Base-by-base conservation (phyloP, 2,888 invertebrate species). In the Oxyscelio sp. region DNA sequence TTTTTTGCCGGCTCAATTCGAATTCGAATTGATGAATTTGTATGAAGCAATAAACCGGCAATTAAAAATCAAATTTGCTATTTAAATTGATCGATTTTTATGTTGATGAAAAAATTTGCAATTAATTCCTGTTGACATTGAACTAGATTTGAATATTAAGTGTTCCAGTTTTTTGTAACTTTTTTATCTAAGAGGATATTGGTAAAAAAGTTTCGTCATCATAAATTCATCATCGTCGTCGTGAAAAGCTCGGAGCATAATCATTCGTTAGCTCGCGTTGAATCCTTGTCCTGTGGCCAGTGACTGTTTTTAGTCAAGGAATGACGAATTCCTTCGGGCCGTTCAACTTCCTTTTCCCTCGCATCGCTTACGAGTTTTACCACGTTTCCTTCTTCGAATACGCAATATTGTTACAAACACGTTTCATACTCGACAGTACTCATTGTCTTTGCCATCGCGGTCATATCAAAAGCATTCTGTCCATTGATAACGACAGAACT, bases 301-400 rank as follows among this genome's bases (percentile, higher is more conserved):
- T 22, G 48, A 63, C 63, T 58, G 61, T 73, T 66, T 79, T 75
- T 66, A 38, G 70, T 66, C 71, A 83, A 56, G 71, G 86, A 90
- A 90, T 89, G 87, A 91, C 89, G 87, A 90, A 91, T 90, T 91
- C 86, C 87, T 75, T 84, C 74, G 77, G 78, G 88, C 82, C 87
- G 77, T 89, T 87, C 85, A 83, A 85, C 87, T 86, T 87, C 78
- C 82, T 80, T 78, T 85, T 75, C 80, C 66, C 61, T 79, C 75
- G 56, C 68, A 58, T 73, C 61, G 56, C 85, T 85, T 74, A 71
- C 74, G 59, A 82, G 85, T 85, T 82, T 79, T 52, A 52, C 73
- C 78, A 82, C 81, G 80, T 85, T 85, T 83, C 78, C 77, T 83
- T 81, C 80, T 74, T 24, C 78, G 85, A 81, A 85, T 83, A 71